Evolutionary conservation across 1,140 invertebrate genomes (phyloP), one percentile per base, ranked within the genome.

Genomic region (Panagrolaimus sp.): DNA sequence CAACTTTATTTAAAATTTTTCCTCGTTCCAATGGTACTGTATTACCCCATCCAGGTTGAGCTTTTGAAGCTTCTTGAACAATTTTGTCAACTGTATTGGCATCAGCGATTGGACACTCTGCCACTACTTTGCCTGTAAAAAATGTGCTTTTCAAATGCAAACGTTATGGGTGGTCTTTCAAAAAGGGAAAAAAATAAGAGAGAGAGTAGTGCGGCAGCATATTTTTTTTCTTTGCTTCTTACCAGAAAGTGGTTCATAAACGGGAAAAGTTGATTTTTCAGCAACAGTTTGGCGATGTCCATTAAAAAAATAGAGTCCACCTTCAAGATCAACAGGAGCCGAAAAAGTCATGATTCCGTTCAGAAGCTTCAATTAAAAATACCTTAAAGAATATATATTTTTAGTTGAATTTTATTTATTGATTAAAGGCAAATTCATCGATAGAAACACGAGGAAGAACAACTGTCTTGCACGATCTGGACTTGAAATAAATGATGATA

Each of bases 261-360:
- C 76, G 53, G 63, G 48, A 66, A 78, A 78, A 13, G 62, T 71
- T 31, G 69, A 45, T 13, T 62, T 14, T 5, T 66, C 45, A 14
- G 67, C 48, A 27, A 67, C 57, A 11, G 66, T 74, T 27, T 66
- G 71, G 5, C 76, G 47, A n/a, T 79, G 68, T 69, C 76, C 76
- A 23, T 74, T 63, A 23, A 79, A 63, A 45, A 78, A 78, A 61
- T 73, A 72, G 0, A 78, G 70, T 51, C 76, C 76, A n/a, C 67
- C 71, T 27, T 65, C 69, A 4, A 76, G 61, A 53, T 78, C 69
- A 8, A 51, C 61, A 53, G 16, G 44, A 9, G 47, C 66, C n/a
- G 16, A 14, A 11, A 62, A 62, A 25, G 27, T 14, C 31, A 38
- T 38, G 31, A 38, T 38, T 38, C 31, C 7, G 31, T 2, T n/a